Percentiles rank a stretch among this genome's conserved stretches.
phyloP scores from a whole-genome alignment of 2,888 invertebrate genomes.

The Polydrusus cervinus region DNA sequence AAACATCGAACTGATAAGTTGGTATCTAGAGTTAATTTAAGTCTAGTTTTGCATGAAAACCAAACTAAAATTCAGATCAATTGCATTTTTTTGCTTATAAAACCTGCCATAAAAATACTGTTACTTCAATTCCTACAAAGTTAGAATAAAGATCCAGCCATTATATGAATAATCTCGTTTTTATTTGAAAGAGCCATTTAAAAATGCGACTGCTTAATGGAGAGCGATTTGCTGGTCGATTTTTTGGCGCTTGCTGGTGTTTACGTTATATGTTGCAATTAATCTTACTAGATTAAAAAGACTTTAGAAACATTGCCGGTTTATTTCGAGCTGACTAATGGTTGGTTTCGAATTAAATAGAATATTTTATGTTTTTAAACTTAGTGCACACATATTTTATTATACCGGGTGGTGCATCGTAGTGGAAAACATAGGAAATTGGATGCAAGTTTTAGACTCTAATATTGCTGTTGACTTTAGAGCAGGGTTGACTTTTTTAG shows the following conservation, averaged over 20 bases:
- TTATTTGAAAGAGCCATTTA: background rate
- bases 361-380: background rate
- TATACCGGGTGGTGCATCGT: too few relatives aligned
- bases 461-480: too few relatives aligned
- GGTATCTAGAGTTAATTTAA: too few relatives aligned
- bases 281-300: slow-evolving; percentile 31
- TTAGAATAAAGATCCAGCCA: slow-evolving; percentile 14
- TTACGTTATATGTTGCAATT: slow-evolving; percentile 18
- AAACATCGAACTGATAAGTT: too few relatives aligned
- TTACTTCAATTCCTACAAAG: background rate
- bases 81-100: background rate
- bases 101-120: slow-evolving; percentile 15
- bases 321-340: slow-evolving; percentile 1
- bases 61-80: background rate
- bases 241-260: slow-evolving; percentile 19
- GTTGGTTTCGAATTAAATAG: slow-evolving; percentile 14
- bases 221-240: slow-evolving; percentile 27
- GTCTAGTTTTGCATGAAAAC: too few relatives aligned
- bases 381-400: too few relatives aligned
- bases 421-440: too few relatives aligned
- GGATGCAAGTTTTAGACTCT: too few relatives aligned
- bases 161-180: slow-evolving; percentile 24
- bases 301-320: slow-evolving; percentile 17
- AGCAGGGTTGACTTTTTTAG: too few relatives aligned
- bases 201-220: slow-evolving; percentile 23